phyloP scores from a whole-genome alignment of 1,140 invertebrate species.

The Pararge aegeria region DNA sequence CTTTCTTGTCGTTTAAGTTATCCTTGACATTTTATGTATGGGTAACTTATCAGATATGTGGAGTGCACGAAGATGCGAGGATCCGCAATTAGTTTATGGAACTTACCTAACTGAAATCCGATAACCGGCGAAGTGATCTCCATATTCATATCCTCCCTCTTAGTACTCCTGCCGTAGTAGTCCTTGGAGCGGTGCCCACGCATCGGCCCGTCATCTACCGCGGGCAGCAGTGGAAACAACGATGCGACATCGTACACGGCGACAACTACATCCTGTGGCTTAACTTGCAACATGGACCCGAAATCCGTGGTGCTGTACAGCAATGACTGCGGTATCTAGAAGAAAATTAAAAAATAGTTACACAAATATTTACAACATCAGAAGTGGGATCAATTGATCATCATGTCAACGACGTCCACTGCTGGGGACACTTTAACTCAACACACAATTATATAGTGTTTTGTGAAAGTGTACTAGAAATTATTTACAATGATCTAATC shows the following conservation, averaged over 20 bases:
- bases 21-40: no score
- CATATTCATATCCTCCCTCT: conserved; percentile 67
- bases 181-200: conserved; percentile 56
- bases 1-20: no score
- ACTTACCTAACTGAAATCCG: conserved; percentile 61
- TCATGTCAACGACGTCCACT: no score
- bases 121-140: conserved; percentile 68
- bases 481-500: no score
- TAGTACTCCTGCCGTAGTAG: conserved; percentile 65
- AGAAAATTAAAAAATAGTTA: conserved; percentile 53
- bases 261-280: conserved; percentile 83
- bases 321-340: conserved; percentile 85
- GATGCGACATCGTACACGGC: conserved; percentile 85
- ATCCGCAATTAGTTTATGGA: no score
- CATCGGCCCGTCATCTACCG: conserved; percentile 32
- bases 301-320: conserved; percentile 72
- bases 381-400: no score
- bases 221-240: conserved; percentile 82
- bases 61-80: no score
- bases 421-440: no score
- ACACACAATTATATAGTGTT: no score
- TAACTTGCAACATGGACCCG: conserved; percentile 39
- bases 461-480: no score
- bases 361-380: neutral
- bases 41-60: no score